Conservation (phyloP, 2,888 invertebrate genomes). For the Nomada goodeniana region DNA sequence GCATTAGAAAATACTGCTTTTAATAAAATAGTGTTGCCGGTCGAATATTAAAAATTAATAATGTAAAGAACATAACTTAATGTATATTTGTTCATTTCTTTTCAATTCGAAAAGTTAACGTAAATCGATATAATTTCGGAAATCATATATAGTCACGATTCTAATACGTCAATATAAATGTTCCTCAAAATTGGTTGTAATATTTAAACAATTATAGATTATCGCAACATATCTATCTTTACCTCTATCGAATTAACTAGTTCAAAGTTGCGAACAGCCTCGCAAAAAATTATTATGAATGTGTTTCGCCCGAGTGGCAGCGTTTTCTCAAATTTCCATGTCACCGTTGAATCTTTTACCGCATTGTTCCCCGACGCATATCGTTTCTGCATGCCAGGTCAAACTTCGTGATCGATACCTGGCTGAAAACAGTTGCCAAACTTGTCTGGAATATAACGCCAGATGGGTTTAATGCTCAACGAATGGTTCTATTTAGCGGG, state of each 20-base stretch:
- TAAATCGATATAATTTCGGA: too few species aligned
- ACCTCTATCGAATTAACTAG: too few species aligned
- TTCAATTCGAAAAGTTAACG: too few species aligned
- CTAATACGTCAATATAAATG: too few species aligned
- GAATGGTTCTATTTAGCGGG: slow-evolving; percentile 53
- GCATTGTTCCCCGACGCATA: slow-evolving; percentile 53
- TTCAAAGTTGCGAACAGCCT: neutral
- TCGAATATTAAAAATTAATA: too few species aligned
- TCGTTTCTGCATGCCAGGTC: slow-evolving; percentile 55
- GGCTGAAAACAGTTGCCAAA: slow-evolving; percentile 66
- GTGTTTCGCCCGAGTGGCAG: neutral
- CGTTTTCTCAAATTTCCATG: slow-evolving; percentile 36
- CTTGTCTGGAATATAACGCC: slow-evolving; percentile 54
- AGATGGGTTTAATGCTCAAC: slow-evolving; percentile 56
- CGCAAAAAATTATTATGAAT: neutral
- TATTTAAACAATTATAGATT: too few species aligned
- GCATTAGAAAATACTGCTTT: too few species aligned
- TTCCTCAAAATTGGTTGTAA: too few species aligned
- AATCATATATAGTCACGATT: too few species aligned
- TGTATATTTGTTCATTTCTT: too few species aligned
- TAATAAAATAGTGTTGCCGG: too few species aligned
- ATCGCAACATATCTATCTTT: neutral
- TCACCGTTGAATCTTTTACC: slow-evolving; percentile 56
- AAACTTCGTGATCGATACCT: slow-evolving; percentile 65
- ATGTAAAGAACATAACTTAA: too few species aligned